phyloP scores from a whole-genome alignment of 2,113 vertebrate species.

The Pelodiscus sinensis region DNA sequence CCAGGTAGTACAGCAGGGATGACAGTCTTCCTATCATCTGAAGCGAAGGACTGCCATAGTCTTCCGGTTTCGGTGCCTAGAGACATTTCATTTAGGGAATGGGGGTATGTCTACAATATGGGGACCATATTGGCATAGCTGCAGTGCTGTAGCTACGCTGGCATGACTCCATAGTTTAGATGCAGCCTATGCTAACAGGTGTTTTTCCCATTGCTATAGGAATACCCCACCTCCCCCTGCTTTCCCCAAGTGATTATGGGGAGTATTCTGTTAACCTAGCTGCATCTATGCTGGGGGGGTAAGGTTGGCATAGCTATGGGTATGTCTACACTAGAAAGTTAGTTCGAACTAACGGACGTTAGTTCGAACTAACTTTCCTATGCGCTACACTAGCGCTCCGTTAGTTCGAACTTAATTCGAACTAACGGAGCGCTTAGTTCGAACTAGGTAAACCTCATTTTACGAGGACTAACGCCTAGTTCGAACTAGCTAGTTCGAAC shows the following conservation, averaged over 20 bases:
- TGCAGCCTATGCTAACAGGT: background rate
- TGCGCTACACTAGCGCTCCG: too few species aligned
- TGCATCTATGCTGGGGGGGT: background rate
- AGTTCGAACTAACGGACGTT: too few species aligned
- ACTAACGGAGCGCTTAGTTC: too few species aligned
- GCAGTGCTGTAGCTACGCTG: background rate
- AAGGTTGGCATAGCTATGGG: background rate
- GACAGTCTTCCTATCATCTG: background rate
- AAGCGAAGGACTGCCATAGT: background rate
- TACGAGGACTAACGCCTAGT: too few species aligned
- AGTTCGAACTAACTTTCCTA: too few species aligned
- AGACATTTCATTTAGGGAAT: background rate
- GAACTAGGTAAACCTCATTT: too few species aligned
- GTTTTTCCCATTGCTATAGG: background rate
- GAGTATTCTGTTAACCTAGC: background rate
- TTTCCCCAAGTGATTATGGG: background rate
- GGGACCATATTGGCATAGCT: background rate
- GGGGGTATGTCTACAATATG: background rate
- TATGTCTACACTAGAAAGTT: too few species aligned
- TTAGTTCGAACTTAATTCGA: too few species aligned
- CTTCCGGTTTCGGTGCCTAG: background rate
- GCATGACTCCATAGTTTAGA: background rate
- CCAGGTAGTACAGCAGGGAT: background rate
- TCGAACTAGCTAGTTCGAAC: too few species aligned
- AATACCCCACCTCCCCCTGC: background rate